Percentiles rank a stretch among this genome's conserved stretches.
phyloP scores from a whole-genome alignment of 1,140 invertebrate species.

The Drosophila melanica region DNA sequence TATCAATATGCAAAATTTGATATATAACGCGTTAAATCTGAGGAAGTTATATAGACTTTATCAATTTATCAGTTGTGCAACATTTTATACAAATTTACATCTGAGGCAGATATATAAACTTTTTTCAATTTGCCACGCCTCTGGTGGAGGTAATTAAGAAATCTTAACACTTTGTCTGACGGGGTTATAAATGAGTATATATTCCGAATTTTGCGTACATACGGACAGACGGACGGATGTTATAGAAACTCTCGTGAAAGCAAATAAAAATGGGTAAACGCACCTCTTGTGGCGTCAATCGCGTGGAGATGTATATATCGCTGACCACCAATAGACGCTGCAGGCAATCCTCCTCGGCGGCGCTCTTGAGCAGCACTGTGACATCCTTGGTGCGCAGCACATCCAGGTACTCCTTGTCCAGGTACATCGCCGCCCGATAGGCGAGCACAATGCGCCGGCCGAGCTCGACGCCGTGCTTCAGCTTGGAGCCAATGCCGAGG shows the following conservation, averaged over 20 bases:
- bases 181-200: too few species aligned
- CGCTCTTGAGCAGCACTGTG: constrained; percentile 85
- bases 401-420: constrained; percentile 85
- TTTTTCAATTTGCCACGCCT: too few species aligned
- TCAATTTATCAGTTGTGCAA: too few species aligned
- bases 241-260: neutral
- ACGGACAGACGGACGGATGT: too few species aligned
- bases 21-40: too few species aligned
- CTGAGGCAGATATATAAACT: too few species aligned
- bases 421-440: constrained; percentile 85
- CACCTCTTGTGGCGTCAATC: constrained; percentile 83
- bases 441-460: constrained; percentile 85
- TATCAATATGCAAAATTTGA: too few species aligned
- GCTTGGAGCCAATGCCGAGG: constrained; percentile 79
- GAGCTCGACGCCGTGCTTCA: constrained; percentile 85
- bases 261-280: neutral
- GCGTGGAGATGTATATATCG: constrained; percentile 85
- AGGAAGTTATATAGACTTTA: too few species aligned
- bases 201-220: too few species aligned
- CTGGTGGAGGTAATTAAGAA: too few species aligned
- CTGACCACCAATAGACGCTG: constrained; percentile 86
- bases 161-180: too few species aligned
- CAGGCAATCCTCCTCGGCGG: constrained; percentile 85
- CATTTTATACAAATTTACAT: too few species aligned
- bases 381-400: constrained; percentile 85